phyloP scores from a whole-genome alignment of 1,140 invertebrate species.

The Spodoptera litura region DNA sequence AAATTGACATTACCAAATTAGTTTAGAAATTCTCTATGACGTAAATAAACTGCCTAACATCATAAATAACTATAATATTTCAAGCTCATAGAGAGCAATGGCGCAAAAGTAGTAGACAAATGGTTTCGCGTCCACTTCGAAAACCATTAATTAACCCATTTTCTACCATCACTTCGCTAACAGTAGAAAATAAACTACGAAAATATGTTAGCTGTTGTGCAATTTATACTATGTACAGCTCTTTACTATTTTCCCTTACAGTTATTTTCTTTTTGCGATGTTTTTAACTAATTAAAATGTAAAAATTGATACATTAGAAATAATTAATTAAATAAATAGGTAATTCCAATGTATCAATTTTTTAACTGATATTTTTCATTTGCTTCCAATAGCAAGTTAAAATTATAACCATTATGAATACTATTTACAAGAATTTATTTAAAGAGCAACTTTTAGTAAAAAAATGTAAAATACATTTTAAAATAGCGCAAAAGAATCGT shows the following conservation, averaged over 20 bases:
- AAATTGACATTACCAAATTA: not conserved
- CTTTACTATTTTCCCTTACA: not conserved
- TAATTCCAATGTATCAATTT: no score
- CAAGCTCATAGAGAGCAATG: slow-evolving; percentile 28
- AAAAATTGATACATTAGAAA: no score
- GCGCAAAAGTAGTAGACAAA: slow-evolving; percentile 19
- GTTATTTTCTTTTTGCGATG: not conserved
- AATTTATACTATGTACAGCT: not conserved
- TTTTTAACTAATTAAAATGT: not conserved
- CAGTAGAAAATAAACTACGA: slow-evolving; percentile 11
- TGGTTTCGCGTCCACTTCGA: slow-evolving; percentile 25
- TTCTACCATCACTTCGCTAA: slow-evolving; percentile 16
- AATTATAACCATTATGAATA: no score
- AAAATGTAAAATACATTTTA: slow-evolving; percentile 9
- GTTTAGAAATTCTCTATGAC: not conserved
- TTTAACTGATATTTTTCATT: no score
- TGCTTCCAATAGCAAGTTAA: no score
- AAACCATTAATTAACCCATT: slow-evolving; percentile 32
- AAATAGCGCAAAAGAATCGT: slow-evolving; percentile 49
- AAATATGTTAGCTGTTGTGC: not conserved
- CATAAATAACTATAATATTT: slow-evolving; percentile 28
- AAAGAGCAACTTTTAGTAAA: not conserved
- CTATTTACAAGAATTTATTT: no score
- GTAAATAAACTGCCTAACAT: slow-evolving; percentile 16
- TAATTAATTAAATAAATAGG: no score